These are phyloP conservation scores for Drosophila anomalata DNA, from an alignment of 2,888 invertebrate species.

Conservation along the genomic window DNA sequence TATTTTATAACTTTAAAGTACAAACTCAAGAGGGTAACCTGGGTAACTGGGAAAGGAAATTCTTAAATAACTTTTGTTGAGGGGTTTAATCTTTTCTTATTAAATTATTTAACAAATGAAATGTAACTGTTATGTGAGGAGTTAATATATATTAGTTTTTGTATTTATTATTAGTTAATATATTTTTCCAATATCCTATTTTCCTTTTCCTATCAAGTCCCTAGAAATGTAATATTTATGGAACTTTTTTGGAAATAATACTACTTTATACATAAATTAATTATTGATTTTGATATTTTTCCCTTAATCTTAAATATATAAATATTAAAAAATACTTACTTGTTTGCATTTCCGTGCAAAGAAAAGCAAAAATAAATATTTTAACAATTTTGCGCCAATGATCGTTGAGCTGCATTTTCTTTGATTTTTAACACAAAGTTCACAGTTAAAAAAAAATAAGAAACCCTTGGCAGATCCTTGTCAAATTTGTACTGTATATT, in stretches of 20 bases:
- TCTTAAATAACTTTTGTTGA: neutral
- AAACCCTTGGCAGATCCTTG: neutral
- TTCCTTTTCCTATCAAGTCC: too few species aligned
- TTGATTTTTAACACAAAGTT: neutral
- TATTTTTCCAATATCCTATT: too few species aligned
- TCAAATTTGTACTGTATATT: neutral
- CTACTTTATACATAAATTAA: too few species aligned
- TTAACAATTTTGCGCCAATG: conserved; percentile 68
- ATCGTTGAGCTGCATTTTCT: conserved; percentile 67
- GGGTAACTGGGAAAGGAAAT: neutral
- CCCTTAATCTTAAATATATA: neutral
- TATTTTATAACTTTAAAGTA: neutral
- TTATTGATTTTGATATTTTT: neutral
- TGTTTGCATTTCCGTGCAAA: conserved; percentile 81
- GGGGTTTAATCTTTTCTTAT: neutral
- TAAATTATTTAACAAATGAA: neutral
- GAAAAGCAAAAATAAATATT: conserved; percentile 75
- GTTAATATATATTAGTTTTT: too few species aligned
- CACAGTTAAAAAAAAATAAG: conserved; percentile 6
- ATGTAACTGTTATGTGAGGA: neutral
- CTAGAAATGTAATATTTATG: too few species aligned
- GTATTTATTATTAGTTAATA: too few species aligned
- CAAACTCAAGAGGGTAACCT: neutral
- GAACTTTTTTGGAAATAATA: too few species aligned
- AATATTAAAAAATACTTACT: conserved; percentile 69